phyloP scores from a whole-genome alignment of 2,797 vertebrate species.

The Octomys mimax region DNA sequence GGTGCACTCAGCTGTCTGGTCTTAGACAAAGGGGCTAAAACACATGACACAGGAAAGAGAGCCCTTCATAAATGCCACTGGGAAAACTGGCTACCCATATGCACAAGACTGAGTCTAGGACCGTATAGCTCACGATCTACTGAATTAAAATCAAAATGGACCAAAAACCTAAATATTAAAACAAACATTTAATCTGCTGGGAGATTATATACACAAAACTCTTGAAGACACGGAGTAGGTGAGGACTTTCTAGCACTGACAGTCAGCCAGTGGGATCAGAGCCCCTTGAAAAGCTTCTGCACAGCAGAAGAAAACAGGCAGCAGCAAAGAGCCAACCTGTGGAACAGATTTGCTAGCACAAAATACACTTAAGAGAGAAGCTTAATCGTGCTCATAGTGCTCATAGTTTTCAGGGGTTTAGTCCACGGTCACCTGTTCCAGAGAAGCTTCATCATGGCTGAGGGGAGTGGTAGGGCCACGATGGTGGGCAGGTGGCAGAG shows the following conservation, averaged over 20 bases:
- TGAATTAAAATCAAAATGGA: background rate
- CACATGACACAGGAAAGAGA: background rate
- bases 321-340: background rate
- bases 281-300: background rate
- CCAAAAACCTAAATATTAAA: background rate
- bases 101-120: background rate
- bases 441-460: background rate
- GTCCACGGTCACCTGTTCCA: background rate
- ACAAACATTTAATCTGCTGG: background rate
- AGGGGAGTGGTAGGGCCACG: background rate
- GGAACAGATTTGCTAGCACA: background rate
- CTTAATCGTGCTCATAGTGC: background rate
- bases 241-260: background rate
- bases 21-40: background rate
- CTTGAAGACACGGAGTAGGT: background rate
- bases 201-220: background rate
- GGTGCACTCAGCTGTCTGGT: background rate
- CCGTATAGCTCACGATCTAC: background rate
- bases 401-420: background rate
- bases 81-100: background rate
- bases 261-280: background rate
- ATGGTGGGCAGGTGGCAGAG: background rate
- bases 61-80: background rate
- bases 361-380: background rate
- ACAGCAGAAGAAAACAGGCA: background rate